A percentile compares a stretch with the other conserved stretches of the same genome.
Conservation (phyloP, 2,797 vertebrate species). For the Acrossocheilus wenchowensis region DNA sequence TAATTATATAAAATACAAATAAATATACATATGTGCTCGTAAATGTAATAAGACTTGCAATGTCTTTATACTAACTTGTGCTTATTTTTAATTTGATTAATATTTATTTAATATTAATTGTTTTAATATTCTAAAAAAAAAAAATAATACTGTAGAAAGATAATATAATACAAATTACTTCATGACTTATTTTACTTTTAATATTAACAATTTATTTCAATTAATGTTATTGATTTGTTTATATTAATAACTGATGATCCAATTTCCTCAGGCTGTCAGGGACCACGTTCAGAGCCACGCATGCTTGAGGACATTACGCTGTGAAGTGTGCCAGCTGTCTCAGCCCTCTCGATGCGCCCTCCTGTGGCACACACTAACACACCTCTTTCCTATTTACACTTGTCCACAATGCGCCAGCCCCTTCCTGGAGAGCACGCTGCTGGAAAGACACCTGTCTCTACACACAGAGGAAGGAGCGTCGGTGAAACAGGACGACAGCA, state of each 20-base stretch:
- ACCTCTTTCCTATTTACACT: conserved; percentile 88
- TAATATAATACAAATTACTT: background rate
- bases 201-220: background rate
- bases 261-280: conserved; percentile 76
- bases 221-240: background rate
- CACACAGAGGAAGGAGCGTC: conserved; percentile 80
- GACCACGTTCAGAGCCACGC: conserved; percentile 89
- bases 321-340: conserved; percentile 85
- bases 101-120: background rate
- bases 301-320: conserved; percentile 85
- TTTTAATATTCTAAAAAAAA: background rate
- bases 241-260: background rate
- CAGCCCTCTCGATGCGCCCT: conserved; percentile 89
- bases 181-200: background rate
- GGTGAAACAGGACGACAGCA: conserved; percentile 68
- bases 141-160: background rate
- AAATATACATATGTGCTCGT: background rate
- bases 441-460: conserved; percentile 82
- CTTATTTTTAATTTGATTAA: background rate
- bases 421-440: conserved; percentile 81
- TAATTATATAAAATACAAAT: background rate
- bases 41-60: background rate
- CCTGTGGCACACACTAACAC: conserved; percentile 91
- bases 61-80: background rate
- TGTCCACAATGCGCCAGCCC: conserved; percentile 89